Evolutionary conservation across 2,113 vertebrate genomes (phyloP), one percentile per base, ranked within the genome.

Genomic region (Andinoacara biseriatus): DNA sequence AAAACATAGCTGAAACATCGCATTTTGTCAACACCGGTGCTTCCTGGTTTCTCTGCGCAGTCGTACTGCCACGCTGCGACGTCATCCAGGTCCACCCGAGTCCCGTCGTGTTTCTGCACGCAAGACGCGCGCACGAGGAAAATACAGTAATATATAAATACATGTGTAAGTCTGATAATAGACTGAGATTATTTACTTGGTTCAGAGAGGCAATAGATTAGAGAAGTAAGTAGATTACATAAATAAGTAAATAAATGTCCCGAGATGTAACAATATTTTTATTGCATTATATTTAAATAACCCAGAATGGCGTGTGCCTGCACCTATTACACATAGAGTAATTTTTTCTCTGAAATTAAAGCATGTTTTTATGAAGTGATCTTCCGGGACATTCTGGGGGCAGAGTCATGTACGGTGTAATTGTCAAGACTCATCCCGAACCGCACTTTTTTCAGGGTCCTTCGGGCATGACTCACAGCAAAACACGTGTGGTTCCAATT

Each of bases 401-500:
- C 2, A 22, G 10, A 57, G 14, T 61, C 54, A 74, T 74, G 4
- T 54, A 3, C 5, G 8, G 2, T 43, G n/a, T 46, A 2, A 40
- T 33, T 72, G 69, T 17, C 31, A 85, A 14, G 10, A 61, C 22
- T 54, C 7, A n/a, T 77, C 18, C 13, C 17, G 11, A 24, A 24
- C n/a, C 5, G 9, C 3, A 1, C 1, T 57, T 58, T 58, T 60
- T 77, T 5, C 6, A 17, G 35, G 13, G 3, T 61, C 29, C 54
- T 72, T 57, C 1, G 2, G 17, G 20, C 15, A 58, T 90, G 90
- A 93, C 58, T 93, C 89, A 91, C 38, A 75, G 58, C 35, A 67
- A 65, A 62, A 11, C 80, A 89, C 91, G 90, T 18, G 8, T 61
- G 76, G 67, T 80, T 91, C 78, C 38, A 74, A 60, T 91, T 82